phyloP scores from a whole-genome alignment of 2,797 vertebrate genomes.

The Fistularia tabacaria region DNA sequence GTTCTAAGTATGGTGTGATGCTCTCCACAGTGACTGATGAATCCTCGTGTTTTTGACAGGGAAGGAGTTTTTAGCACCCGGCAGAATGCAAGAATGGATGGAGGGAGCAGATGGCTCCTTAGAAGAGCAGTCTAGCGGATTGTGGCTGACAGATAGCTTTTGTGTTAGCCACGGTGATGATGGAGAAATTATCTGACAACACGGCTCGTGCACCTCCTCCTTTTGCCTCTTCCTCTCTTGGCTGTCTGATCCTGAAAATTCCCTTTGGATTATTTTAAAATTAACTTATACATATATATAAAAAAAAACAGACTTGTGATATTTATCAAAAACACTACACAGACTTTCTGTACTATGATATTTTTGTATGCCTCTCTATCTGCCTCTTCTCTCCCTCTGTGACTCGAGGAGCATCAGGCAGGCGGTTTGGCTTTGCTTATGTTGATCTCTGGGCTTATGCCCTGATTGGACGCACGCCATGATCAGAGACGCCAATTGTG shows the following conservation, averaged over 20 bases:
- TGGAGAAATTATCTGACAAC: slow-evolving; percentile 50
- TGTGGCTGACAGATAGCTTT: slow-evolving; percentile 40
- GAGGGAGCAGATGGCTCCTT: slow-evolving; percentile 62
- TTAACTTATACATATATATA: not conserved
- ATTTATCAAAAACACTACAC: slow-evolving; percentile 22
- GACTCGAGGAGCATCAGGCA: slow-evolving; percentile 77
- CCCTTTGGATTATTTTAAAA: slow-evolving; percentile 10
- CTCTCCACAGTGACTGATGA: slow-evolving; percentile 61
- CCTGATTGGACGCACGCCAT: slow-evolving; percentile 83
- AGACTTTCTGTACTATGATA: slow-evolving; percentile 22
- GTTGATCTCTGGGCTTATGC: slow-evolving; percentile 83
- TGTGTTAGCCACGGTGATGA: slow-evolving; percentile 43
- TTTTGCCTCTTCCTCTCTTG: slow-evolving; percentile 4
- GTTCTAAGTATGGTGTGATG: slow-evolving; percentile 51
- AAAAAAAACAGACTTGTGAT: not conserved
- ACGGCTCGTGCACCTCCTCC: slow-evolving; percentile 32
- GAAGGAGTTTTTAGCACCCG: slow-evolving; percentile 35
- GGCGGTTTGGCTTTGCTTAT: slow-evolving; percentile 84
- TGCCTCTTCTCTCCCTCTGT: slow-evolving; percentile 58
- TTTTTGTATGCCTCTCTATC: slow-evolving; percentile 33
- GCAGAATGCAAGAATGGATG: slow-evolving; percentile 26
- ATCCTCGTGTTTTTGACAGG: slow-evolving; percentile 44
- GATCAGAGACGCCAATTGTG: slow-evolving; percentile 81
- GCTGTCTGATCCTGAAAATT: slow-evolving; percentile 24
- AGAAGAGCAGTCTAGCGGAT: slow-evolving; percentile 47